Base-by-base conservation (phyloP, 2,888 invertebrate genomes). In the Smittia sp. region DNA sequence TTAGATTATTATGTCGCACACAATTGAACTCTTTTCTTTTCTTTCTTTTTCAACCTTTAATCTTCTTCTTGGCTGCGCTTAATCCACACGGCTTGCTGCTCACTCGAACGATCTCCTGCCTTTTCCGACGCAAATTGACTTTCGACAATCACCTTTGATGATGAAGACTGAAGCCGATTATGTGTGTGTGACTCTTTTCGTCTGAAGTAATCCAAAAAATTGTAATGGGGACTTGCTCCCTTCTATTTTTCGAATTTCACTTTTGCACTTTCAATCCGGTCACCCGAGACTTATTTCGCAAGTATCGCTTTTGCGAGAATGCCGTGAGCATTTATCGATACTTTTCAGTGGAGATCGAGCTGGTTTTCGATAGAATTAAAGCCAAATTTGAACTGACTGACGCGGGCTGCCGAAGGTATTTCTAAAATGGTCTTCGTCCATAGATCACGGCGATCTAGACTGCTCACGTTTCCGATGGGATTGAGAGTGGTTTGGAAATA, bases 1-100 rank as follows among this genome's bases (percentile, higher is more conserved):
- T 69, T 69, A 69, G 69, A 52, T 69, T 41, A 39, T 67, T 39
- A 41, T 54, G 52, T 54, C 52, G 52, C 69, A 54, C 69, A 69
- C 69, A 69, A 69, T 69, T 52, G 54, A 69, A 69, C 20, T 46
- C 24, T 27, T 54, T n/a, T 39, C 22, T 69, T 69, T 13, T 9
- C 20, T 54, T n/a, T 39, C 22, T 69, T 69, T 13, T 9, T 69
- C 52, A n/a, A 54, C 69, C 24, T 69, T 69, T 20, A 46, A 68
- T 32, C 46, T 46, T 62, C 20, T 68, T 46, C 18, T 46, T 18
- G 2, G 2, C 52, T 46, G n/a, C n/a, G n/a, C 22, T 18, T 58
- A 58, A 58, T 58, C 58, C 58, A 58, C 46, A 46, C 46, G 46
- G 46, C 46, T 46, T 46, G 46, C 11, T n/a, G 46, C 46, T 46